Evolutionary conservation across 2,888 invertebrate species (phyloP), one percentile per base, ranked within the genome.

Genomic region (Eurytoma adleriae): DNA sequence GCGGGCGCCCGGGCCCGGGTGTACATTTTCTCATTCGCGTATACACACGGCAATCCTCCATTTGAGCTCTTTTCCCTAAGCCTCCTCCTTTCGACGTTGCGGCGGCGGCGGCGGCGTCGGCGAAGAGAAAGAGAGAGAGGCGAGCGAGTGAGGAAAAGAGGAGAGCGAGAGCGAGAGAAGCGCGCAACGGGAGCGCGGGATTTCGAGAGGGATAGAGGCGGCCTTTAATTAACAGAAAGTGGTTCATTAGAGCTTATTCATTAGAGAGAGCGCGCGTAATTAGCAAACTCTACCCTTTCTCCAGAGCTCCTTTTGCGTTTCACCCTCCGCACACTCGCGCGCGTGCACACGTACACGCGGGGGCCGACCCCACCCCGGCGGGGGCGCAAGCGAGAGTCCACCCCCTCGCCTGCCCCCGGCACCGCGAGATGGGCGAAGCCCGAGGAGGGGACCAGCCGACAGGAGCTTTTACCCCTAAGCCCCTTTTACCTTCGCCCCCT

Each of bases 181-280:
- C 70, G 61, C 77, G 77, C 80, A 80, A 56, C 57, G 77, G 66
- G 80, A 59, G 71, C 64, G 73, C 70, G 79, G 83, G 84, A 84
- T 83, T 83, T 85, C 84, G 85, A 85, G 86, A 84, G 86, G 85
- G 84, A 85, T 87, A 87, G 89, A 88, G 90, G 92, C 92, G 93
- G 95, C 94, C 95, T 95, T 95, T 95, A 95, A 95, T 95, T 95
- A 95, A 95, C 95, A 95, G 95, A 95, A 95, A 95, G 95, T 95
- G 95, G 95, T 95, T 95, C 95, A 95, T 95, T 95, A 95, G 95
- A 95, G 95, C 95, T 95, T 95, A 95, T 95, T 95, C 95, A 95
- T 95, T 95, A 95, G 95, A 95, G 95, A 95, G 95, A 95, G 95
- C 72, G 87, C 87, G 94, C 95, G 95, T 95, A 95, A 95, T 95